A percentile compares a stretch with the other conserved stretches of the same genome.
Conservation (phyloP, 2,888 invertebrate species). For the Epistrophe grossulariae region DNA sequence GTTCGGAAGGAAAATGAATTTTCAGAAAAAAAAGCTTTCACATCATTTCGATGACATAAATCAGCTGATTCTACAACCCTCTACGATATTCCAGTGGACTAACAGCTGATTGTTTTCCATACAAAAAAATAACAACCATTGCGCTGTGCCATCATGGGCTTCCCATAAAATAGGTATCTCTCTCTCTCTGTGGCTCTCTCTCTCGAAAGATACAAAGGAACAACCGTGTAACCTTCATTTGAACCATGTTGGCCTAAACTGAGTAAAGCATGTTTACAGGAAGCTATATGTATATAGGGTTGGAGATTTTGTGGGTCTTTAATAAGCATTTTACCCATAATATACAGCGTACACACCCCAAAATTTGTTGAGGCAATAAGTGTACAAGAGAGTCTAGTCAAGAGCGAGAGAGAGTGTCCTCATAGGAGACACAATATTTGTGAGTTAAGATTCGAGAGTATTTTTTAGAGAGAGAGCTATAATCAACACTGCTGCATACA, state of each 20-base stretch:
- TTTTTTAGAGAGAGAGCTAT: conserved; percentile 8
- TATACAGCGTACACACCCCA: conserved; percentile 58
- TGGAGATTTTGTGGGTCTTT: conserved; percentile 43
- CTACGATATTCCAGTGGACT: conserved; percentile 65
- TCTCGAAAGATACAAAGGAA: conserved; percentile 20
- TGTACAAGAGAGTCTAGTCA: neutral
- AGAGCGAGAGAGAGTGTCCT: neutral
- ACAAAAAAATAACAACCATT: conserved; percentile 33
- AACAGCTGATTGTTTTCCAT: conserved; percentile 55
- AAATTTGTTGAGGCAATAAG: conserved; percentile 65
- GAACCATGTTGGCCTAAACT: conserved; percentile 62
- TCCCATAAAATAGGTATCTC: conserved; percentile 31
- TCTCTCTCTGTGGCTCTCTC: neutral
- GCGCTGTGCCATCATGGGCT: conserved; percentile 3
- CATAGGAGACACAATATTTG: neutral
- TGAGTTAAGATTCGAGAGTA: conserved; percentile 19
- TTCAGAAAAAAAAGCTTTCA: neutral
- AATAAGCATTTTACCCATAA: conserved; percentile 34
- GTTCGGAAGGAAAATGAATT: neutral
- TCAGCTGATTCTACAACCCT: conserved; percentile 53
- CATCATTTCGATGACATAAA: neutral
- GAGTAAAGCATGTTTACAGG: conserved; percentile 53
- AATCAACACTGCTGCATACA: conserved; percentile 38
- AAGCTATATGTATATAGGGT: neutral
- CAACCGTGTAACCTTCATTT: conserved; percentile 64